Conservation (phyloP, 2,888 invertebrate species). For the Beris chalybata region DNA sequence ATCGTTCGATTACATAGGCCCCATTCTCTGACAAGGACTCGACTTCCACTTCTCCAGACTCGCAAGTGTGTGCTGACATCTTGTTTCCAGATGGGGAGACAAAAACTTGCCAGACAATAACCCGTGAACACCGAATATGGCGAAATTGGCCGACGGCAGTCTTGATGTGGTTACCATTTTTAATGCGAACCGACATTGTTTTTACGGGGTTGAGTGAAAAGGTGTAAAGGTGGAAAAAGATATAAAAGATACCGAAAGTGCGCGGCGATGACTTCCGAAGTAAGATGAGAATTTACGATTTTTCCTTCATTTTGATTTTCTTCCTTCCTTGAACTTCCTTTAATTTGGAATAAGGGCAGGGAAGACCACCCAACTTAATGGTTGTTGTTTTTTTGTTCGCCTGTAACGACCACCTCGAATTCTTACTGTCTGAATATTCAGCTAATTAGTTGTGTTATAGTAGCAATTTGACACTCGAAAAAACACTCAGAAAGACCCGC, state of each 20-base stretch:
- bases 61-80: slow-evolving; percentile 37
- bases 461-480: slow-evolving; percentile 33
- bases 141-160: slow-evolving; percentile 30
- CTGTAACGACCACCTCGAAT: slow-evolving; percentile 27
- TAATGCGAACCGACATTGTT: slow-evolving; percentile 23
- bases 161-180: slow-evolving; percentile 32
- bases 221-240: slow-evolving; percentile 38
- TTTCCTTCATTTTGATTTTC: slow-evolving; percentile 5
- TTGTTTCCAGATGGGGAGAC: slow-evolving; percentile 32
- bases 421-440: slow-evolving; percentile 22
- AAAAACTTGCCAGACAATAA: slow-evolving; percentile 31
- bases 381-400: background rate
- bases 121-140: slow-evolving; percentile 30
- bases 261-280: slow-evolving; percentile 21
- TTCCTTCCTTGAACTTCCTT: no score
- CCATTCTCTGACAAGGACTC: slow-evolving; percentile 6
- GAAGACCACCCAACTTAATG: slow-evolving; percentile 19
- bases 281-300: slow-evolving; percentile 29
- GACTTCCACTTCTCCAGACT: slow-evolving; percentile 25
- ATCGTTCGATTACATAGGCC: background rate
- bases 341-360: no score
- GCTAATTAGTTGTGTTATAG: slow-evolving; percentile 32
- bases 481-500: slow-evolving; percentile 17
- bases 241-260: slow-evolving; percentile 25
- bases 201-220: slow-evolving; percentile 29